Conservation (phyloP, 2,113 vertebrate genomes). For the Neolamprologus caudopunctatus region DNA sequence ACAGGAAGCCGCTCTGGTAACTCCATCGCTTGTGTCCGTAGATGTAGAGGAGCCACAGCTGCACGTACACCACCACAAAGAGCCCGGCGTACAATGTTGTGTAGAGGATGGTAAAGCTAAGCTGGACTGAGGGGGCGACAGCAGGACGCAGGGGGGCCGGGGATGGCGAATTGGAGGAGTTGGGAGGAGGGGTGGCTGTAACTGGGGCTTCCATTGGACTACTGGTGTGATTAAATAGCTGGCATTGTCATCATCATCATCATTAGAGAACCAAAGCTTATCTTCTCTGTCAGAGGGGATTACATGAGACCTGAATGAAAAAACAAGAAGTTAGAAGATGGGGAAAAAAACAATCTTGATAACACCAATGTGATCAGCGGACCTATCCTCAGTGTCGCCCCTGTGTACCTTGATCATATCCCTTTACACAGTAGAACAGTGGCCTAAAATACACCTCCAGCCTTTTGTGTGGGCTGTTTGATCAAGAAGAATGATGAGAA, state of each 20-base stretch:
- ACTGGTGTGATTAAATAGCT: neutral
- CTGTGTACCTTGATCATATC: neutral
- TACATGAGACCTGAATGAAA: neutral
- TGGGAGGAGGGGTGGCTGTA: neutral
- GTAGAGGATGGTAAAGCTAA: slow-evolving; percentile 80
- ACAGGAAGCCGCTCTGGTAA: slow-evolving; percentile 83
- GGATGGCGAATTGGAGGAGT: slow-evolving; percentile 23
- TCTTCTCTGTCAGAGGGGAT: neutral
- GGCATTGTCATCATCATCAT: neutral
- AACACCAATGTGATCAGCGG: neutral
- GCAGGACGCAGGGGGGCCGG: slow-evolving; percentile 74
- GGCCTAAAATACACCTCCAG: neutral
- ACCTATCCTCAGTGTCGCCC: neutral
- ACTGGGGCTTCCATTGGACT: slow-evolving; percentile 30
- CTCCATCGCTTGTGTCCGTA: slow-evolving; percentile 82
- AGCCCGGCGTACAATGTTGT: slow-evolving; percentile 73
- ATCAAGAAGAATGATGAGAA: neutral
- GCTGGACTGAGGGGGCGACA: slow-evolving; percentile 77
- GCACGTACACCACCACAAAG: slow-evolving; percentile 77
- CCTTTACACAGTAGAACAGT: neutral
- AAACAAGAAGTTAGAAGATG: neutral
- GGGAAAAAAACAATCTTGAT: neutral
- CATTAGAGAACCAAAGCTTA: neutral
- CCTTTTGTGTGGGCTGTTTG: neutral
- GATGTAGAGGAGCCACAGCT: slow-evolving; percentile 80